Base-by-base conservation (phyloP, 1,140 invertebrate species). In the Druon quercuslanigerum region DNA sequence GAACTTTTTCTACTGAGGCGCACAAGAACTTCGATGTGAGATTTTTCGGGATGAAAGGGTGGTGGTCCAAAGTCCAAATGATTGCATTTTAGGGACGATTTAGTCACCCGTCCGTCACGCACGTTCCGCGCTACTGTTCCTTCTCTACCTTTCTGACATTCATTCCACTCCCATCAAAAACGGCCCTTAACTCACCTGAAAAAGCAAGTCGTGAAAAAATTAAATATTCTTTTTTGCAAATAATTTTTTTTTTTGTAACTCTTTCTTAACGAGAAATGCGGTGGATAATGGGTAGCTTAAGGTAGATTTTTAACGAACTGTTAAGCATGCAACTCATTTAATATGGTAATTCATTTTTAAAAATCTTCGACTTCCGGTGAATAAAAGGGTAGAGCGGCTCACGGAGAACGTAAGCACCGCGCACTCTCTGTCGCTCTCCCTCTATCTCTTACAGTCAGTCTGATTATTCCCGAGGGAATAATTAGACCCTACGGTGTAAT, bases 101-200 rank as follows among this genome's bases (percentile, higher is more conserved):
- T 79, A 82, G 77, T 79, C 82, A 82, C 79, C 76, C 81, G 78
- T 76, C 71, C 76, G 77, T 81, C 86, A 85, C 74, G 75, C 74
- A 71, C 40, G 54, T 19, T 52, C 71, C 20, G 57, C 50, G 71
- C 70, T 56, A 50, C 70, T 70, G 25, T 33, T 71, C 70, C 50
- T 71, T 66, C 40, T 79, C 71, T 70, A 51, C 57, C 73, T 70
- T 71, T 25, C 50, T 46, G 50, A 56, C 72, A 54, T 73, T 40
- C 50, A 54, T 73, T 51, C 57, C 54, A 40, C 57, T 17, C 60
- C 17, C 17, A n/a, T 52, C 66, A 77, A 80, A 70, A 77, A 78
- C n/a, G 51, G 51, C 19, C 71, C 51, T 19, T 14, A 40, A 60
- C 19, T 79, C 77, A 74, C 73, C 78, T 79, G 75, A 70, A 60